A percentile compares a stretch with the other conserved stretches of the same genome.
Evolutionary conservation across 2,888 invertebrate genomes (phyloP).

Genomic region (Bruchidius siliquastri): DNA sequence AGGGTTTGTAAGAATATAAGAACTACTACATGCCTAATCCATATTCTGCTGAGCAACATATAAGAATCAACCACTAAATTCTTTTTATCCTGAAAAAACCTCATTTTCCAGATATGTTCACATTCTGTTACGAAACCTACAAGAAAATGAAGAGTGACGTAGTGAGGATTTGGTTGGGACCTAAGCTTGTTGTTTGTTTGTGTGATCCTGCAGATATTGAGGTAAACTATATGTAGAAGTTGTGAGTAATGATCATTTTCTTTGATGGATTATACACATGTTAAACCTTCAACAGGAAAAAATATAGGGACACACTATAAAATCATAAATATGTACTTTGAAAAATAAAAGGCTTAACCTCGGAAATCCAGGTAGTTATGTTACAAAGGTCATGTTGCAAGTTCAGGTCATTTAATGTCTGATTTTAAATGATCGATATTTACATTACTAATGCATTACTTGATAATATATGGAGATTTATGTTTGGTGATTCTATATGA

Average conservation of each 20-base stretch:
- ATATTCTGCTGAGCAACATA: too few relatives aligned
- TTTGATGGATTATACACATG: too few relatives aligned
- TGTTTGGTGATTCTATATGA: neutral
- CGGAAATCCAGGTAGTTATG: neutral
- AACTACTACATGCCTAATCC: too few relatives aligned
- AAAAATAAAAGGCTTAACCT: neutral
- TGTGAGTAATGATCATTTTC: too few relatives aligned
- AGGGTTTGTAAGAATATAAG: too few relatives aligned
- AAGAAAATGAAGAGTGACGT: constrained; percentile 16
- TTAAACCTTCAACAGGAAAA: too few relatives aligned
- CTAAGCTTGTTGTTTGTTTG: constrained; percentile 21
- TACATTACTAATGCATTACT: neutral
- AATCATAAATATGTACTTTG: too few relatives aligned
- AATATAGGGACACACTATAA: neutral
- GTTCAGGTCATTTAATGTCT: neutral
- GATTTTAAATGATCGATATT: neutral
- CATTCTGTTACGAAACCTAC: constrained; percentile 7
- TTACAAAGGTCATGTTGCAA: neutral
- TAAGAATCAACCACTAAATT: too few relatives aligned
- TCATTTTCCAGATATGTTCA: constrained; percentile 20
- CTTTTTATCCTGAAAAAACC: too few relatives aligned
- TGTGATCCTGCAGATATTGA: constrained; percentile 24
- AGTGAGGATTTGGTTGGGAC: constrained; percentile 22
- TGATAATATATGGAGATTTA: neutral
- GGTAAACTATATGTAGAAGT: constrained; percentile 20